Evolutionary conservation across 2,888 invertebrate species (phyloP).

Genomic region (Dolomedes plantarius): DNA sequence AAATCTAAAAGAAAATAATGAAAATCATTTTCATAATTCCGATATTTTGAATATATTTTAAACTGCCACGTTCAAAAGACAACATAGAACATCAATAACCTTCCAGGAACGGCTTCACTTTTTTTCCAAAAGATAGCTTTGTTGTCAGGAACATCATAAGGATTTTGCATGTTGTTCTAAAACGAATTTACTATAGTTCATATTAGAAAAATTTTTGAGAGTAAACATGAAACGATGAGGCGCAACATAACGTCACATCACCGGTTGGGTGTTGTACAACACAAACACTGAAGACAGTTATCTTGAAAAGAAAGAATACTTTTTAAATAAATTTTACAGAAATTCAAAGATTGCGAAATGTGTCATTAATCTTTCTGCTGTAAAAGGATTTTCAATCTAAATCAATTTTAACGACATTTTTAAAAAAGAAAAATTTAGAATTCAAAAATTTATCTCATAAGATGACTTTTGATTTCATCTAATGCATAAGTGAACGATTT

Average conservation of each 20-base stretch:
- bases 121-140: slow-evolving; percentile 70
- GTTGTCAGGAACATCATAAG: slow-evolving; percentile 53
- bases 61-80: slow-evolving; percentile 45
- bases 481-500: too few relatives aligned
- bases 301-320: too few relatives aligned
- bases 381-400: too few relatives aligned
- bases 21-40: too few relatives aligned
- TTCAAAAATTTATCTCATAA: too few relatives aligned
- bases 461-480: too few relatives aligned
- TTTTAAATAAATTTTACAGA: too few relatives aligned
- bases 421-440: too few relatives aligned
- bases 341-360: too few relatives aligned
- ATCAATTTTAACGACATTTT: too few relatives aligned
- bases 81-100: slow-evolving; percentile 44
- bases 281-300: background rate
- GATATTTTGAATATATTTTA: background rate
- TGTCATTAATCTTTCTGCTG: too few relatives aligned
- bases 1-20: too few relatives aligned
- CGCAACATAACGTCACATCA: slow-evolving; percentile 62
- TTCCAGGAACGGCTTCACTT: slow-evolving; percentile 68
- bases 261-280: slow-evolving; percentile 36
- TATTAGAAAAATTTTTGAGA: slow-evolving; percentile 46
- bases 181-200: slow-evolving; percentile 37
- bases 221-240: slow-evolving; percentile 30
- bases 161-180: slow-evolving; percentile 68